These are phyloP conservation scores for Catharus ustulatus DNA, from an alignment of 2,797 vertebrate genomes.

Conservation along the genomic window DNA sequence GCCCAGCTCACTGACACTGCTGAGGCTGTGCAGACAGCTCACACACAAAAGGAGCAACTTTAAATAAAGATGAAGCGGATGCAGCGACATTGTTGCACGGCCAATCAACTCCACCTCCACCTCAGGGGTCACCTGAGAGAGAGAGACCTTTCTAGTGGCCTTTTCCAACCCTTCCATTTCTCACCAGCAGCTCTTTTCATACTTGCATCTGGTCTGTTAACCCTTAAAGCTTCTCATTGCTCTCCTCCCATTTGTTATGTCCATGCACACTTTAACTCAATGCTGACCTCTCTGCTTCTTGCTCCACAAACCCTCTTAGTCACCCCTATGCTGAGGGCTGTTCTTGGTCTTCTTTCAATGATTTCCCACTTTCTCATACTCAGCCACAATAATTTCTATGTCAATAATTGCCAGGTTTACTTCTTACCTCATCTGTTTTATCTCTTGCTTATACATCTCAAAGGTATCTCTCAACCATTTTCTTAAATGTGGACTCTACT, in stretches of 20 bases:
- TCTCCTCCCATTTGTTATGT: not conserved
- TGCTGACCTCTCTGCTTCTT: not conserved
- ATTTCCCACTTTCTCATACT: not conserved
- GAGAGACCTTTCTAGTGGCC: slow-evolving; percentile 8
- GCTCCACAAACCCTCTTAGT: not conserved
- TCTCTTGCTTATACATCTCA: not conserved
- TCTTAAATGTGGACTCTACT: not conserved
- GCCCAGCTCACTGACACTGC: not conserved
- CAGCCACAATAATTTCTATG: not conserved
- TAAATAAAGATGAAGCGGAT: slow-evolving; percentile 57
- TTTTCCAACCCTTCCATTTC: slow-evolving; percentile 43
- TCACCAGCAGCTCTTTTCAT: slow-evolving; percentile 5
- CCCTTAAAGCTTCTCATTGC: not conserved
- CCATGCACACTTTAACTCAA: not conserved
- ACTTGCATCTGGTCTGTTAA: not conserved
- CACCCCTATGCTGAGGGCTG: not conserved
- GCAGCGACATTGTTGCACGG: not conserved
- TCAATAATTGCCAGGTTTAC: not conserved
- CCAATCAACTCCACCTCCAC: not conserved
- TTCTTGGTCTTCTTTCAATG: not conserved
- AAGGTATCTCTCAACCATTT: not conserved
- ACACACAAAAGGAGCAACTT: slow-evolving; percentile 28
- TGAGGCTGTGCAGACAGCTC: not conserved
- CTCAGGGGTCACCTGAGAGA: slow-evolving; percentile 37
- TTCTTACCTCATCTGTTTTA: not conserved